phyloP scores from a whole-genome alignment of 1,140 invertebrate species.

The Neotoxoptera formosana region DNA sequence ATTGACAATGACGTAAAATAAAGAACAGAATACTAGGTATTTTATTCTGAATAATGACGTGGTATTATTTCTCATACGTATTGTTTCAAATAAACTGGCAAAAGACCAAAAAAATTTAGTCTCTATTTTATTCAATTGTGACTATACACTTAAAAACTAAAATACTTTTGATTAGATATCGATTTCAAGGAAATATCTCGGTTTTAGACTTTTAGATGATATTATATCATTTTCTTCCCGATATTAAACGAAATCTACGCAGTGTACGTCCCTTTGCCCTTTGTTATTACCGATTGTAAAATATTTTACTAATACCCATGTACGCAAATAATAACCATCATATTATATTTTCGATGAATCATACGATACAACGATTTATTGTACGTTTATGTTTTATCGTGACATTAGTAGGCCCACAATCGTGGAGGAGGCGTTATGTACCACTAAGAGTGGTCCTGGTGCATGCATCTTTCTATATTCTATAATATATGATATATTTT shows the following conservation, averaged over 20 bases:
- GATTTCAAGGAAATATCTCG: background rate
- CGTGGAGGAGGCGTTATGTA: no score
- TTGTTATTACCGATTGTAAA: background rate
- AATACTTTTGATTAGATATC: background rate
- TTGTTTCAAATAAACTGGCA: background rate
- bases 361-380: no score
- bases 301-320: no score
- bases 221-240: background rate
- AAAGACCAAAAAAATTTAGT: background rate
- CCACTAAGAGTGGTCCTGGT: no score
- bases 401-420: no score
- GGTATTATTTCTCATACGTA: background rate
- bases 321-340: no score
- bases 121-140: background rate
- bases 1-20: background rate
- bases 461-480: no score
- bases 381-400: no score
- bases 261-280: background rate
- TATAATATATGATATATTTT: no score
- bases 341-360: no score
- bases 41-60: background rate
- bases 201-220: background rate
- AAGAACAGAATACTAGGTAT: background rate
- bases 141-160: background rate
- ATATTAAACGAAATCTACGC: background rate